Evolutionary conservation across 2,888 invertebrate species (phyloP).

Genomic region (Ornithoptera alexandrae): DNA sequence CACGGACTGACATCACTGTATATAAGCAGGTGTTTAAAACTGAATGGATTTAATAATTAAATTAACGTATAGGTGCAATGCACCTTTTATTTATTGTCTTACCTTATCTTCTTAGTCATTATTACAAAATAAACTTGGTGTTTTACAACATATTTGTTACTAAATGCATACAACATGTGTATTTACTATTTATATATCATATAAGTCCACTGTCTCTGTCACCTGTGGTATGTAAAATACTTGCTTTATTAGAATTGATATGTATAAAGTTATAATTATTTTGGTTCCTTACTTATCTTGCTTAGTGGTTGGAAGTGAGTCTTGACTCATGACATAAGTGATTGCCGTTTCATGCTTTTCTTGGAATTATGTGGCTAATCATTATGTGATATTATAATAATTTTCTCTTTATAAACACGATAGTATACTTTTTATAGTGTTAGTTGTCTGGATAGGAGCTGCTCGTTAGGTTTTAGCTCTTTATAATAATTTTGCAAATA

Average conservation of each 20-base stretch:
- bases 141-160: neutral
- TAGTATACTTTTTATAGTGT: no score
- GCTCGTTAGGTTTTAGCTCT: no score
- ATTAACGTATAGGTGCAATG: conserved; percentile 29
- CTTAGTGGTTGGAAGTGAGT: no score
- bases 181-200: neutral
- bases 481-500: no score
- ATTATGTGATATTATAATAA: no score
- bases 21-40: conserved; percentile 17
- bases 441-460: no score
- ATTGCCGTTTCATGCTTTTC: no score
- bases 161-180: neutral
- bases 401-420: no score
- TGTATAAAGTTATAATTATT: no score
- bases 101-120: conserved; percentile 21
- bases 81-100: conserved; percentile 17
- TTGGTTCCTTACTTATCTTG: no score
- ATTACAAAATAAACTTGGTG: conserved; percentile 18
- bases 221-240: neutral
- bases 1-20: conserved; percentile 15
- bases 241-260: neutral
- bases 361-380: no score
- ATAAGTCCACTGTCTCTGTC: neutral
- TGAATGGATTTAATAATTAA: conserved; percentile 22
- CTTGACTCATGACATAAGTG: no score